These are phyloP conservation scores for Ibycter americanus DNA, from an alignment of 2,797 vertebrate species.

Conservation along the genomic window DNA sequence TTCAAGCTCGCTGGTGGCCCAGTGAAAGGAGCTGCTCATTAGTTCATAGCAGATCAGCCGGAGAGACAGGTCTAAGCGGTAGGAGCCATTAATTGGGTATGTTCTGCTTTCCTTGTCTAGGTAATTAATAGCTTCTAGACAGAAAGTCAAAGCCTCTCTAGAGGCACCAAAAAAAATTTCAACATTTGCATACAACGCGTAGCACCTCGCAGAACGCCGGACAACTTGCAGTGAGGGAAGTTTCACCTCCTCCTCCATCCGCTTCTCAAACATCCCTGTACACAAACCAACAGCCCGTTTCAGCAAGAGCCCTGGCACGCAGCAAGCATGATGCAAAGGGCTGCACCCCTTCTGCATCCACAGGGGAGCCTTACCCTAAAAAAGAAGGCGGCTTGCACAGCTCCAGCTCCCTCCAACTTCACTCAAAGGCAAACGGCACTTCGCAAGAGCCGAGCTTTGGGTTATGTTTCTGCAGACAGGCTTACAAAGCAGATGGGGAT, in stretches of 20 bases:
- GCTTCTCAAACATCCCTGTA: fast-evolving
- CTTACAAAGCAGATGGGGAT: slow-evolving; percentile 10
- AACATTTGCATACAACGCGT: background rate
- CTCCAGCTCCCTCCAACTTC: background rate
- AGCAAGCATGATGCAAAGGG: background rate
- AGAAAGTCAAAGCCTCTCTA: slow-evolving; percentile 53
- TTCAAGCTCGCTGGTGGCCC: background rate
- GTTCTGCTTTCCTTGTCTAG: slow-evolving; percentile 24
- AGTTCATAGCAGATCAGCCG: background rate
- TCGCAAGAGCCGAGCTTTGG: background rate
- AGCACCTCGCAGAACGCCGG: background rate
- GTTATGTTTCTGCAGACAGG: background rate
- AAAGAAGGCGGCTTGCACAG: background rate
- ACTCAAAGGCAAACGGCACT: background rate
- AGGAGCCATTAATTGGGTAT: slow-evolving; percentile 24
- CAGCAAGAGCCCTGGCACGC: background rate
- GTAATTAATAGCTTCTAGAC: slow-evolving; percentile 62
- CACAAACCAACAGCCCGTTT: background rate
- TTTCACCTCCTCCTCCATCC: background rate
- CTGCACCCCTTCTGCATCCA: background rate
- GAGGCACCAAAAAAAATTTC: background rate
- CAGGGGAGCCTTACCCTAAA: background rate
- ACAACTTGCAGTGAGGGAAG: background rate
- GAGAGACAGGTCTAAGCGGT: background rate
- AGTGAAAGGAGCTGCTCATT: slow-evolving; percentile 23